phyloP scores from a whole-genome alignment of 2,888 invertebrate species.

The Galeopsomyia nigrocyanea region DNA sequence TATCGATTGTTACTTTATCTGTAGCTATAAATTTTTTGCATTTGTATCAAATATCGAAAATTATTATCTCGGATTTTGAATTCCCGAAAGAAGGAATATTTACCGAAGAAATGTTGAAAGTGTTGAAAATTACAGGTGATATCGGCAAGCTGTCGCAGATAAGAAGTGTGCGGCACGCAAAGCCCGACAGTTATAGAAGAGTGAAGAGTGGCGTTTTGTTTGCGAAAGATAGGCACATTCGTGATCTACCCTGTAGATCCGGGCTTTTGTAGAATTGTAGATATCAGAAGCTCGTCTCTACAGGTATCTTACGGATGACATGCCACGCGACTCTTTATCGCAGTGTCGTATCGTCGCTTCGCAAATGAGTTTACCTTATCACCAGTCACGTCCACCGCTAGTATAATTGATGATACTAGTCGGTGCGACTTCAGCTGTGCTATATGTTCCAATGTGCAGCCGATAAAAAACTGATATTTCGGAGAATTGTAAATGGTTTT shows the following conservation, averaged over 20 bases:
- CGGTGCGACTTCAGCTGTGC: no score
- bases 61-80: no score
- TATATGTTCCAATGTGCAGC: no score
- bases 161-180: background rate
- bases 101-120: background rate
- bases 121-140: constrained; percentile 34
- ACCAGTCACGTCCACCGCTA: background rate
- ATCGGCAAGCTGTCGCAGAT: constrained; percentile 2
- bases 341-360: constrained; percentile 44
- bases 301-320: constrained; percentile 99
- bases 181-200: background rate
- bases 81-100: no score
- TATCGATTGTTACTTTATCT: no score
- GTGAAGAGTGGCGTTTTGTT: constrained; percentile 17
- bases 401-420: constrained; percentile 27
- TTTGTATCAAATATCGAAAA: no score
- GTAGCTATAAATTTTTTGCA: no score
- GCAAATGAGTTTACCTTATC: constrained; percentile 33
- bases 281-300: constrained; percentile 99
- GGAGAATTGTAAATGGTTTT: no score
- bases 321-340: constrained; percentile 78
- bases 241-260: constrained; percentile 99
- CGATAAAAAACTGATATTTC: no score
- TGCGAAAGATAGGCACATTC: constrained; percentile 81
- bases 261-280: constrained; percentile 93